A percentile compares a stretch with the other conserved stretches of the same genome.
phyloP scores from a whole-genome alignment of 2,888 invertebrate species.

The Coelinius sp. region DNA sequence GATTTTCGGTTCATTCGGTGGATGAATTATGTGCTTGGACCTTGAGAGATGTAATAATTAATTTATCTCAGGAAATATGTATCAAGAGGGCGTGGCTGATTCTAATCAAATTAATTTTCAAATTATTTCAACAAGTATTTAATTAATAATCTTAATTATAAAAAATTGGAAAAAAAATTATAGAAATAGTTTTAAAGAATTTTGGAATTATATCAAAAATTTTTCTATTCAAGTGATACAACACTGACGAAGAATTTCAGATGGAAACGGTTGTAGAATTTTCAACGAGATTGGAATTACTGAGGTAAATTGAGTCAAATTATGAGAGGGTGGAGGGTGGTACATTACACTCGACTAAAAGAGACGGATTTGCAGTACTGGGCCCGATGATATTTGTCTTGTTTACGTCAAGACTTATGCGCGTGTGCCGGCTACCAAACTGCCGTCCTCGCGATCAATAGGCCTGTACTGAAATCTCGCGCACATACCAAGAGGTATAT shows the following conservation, averaged over 20 bases:
- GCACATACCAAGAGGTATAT: slow-evolving; percentile 50
- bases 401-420: slow-evolving; percentile 70
- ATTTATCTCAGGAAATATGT: neutral
- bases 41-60: no score
- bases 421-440: slow-evolving; percentile 66
- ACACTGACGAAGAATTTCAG: neutral
- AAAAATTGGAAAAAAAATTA: no score
- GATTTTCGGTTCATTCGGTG: no score
- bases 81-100: slow-evolving; percentile 50
- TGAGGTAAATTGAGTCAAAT: neutral
- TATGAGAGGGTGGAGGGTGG: neutral
- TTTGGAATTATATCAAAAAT: no score
- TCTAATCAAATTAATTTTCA: slow-evolving; percentile 44
- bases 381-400: slow-evolving; percentile 70
- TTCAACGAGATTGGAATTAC: neutral
- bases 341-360: slow-evolving; percentile 30
- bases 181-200: no score
- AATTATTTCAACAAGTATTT: neutral
- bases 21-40: no score
- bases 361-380: slow-evolving; percentile 64
- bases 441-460: slow-evolving; percentile 64
- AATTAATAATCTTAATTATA: no score
- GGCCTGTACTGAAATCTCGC: slow-evolving; percentile 67
- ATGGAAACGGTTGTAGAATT: neutral
- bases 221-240: no score